These are phyloP conservation scores for Garrulus glandarius DNA, from an alignment of 2,797 vertebrate species.

Conservation along the genomic window DNA sequence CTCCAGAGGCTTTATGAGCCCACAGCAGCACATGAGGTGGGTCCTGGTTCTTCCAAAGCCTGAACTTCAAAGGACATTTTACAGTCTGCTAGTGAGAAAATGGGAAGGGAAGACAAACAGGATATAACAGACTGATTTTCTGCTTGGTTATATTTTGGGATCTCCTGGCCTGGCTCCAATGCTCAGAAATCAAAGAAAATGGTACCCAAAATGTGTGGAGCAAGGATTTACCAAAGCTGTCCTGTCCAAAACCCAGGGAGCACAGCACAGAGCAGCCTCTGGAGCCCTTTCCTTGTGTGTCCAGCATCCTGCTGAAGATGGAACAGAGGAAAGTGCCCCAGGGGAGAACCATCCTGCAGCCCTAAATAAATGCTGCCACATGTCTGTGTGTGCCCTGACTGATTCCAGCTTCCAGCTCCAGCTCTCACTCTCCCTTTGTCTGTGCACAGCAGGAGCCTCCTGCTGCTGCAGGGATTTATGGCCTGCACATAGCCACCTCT, in stretches of 20 bases:
- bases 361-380: not conserved
- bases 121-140: not conserved
- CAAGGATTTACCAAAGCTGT: not conserved
- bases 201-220: not conserved
- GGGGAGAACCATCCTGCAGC: not conserved
- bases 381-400: not conserved
- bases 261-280: not conserved
- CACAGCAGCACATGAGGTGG: not conserved
- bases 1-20: not conserved
- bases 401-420: not conserved
- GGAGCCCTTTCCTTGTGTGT: not conserved
- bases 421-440: not conserved
- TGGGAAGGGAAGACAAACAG: not conserved
- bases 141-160: not conserved
- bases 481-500: not conserved
- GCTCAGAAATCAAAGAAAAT: not conserved
- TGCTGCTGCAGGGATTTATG: not conserved
- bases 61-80: not conserved
- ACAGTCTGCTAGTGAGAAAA: not conserved
- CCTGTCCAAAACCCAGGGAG: not conserved
- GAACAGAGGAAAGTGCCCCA: not conserved
- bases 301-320: not conserved
- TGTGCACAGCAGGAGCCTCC: not conserved
- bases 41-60: not conserved
- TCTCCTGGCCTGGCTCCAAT: not conserved